These are phyloP conservation scores for Hydractinia echinata DNA, from an alignment of 30 jellyfish, hydroid and myxozoan genomes.

Conservation along the genomic window DNA sequence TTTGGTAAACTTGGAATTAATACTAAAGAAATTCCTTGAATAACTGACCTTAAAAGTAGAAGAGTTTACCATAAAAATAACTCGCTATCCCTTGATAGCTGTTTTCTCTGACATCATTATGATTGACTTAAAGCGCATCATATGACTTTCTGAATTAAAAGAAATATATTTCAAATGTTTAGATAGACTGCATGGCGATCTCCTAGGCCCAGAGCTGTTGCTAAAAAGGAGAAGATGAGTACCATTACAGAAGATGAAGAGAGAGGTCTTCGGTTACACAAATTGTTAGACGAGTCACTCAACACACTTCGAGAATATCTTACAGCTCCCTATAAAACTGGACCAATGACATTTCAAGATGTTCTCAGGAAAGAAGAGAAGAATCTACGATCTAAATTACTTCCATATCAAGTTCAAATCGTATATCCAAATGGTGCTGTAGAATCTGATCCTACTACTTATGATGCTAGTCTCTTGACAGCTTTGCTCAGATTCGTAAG, in stretches of 20 bases:
- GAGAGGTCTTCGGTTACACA: background rate
- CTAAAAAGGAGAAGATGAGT: too few relatives aligned
- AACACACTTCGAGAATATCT: background rate
- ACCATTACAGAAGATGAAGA: background rate
- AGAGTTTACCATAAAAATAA: too few relatives aligned
- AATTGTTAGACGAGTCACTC: background rate
- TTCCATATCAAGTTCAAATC: background rate
- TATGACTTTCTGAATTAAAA: too few relatives aligned
- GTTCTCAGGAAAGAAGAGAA: slow-evolving; percentile 5
- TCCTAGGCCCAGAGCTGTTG: too few relatives aligned
- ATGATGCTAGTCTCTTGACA: slow-evolving; percentile 2
- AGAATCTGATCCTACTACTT: background rate
- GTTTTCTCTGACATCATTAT: too few relatives aligned
- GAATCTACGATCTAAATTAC: background rate
- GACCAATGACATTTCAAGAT: background rate
- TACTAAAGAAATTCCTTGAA: too few relatives aligned
- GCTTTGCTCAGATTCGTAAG: background rate
- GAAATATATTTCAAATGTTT: too few relatives aligned
- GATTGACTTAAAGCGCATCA: too few relatives aligned
- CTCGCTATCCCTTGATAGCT: too few relatives aligned
- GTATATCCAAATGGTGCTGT: background rate
- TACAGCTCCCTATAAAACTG: background rate
- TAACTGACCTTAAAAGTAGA: too few relatives aligned
- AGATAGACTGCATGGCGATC: too few relatives aligned
- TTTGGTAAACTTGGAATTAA: too few relatives aligned